Evolutionary conservation across 92 coral and sea anemone genomes (phyloP), one percentile per base, ranked within the genome.

Genomic region (Epizoanthus fatuus): DNA sequence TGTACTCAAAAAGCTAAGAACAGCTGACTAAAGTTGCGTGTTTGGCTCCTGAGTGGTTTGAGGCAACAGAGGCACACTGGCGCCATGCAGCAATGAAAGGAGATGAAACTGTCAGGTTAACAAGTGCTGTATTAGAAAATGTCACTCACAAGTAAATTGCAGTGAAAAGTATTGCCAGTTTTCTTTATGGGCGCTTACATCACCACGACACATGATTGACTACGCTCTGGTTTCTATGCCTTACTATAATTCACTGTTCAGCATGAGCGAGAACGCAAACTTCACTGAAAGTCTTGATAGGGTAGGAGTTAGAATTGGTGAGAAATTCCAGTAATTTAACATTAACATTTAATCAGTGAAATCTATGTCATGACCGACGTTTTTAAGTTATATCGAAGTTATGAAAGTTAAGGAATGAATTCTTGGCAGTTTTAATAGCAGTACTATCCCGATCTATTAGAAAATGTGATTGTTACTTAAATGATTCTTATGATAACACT

Each of bases 241-340:
- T 13, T 38, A 29, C 25, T 52, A 14, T 13, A 64, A 57, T 74
- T 55, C 65, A 17, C 2, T 56, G 38, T 57, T 55, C 9, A 14
- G 12, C 12, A 7, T 12, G 52, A 12, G 9, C 10, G 52, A 47
- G 52, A 17, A 5, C 53, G 38, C 9, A 7, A 45, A 25, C 66
- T 75, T 38, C 32, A 72, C 63, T 49, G 39, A 47, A 14, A 72
- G 35, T 1, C 10, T 75, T 75, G 9, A 12, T 75, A 52, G 80
- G 63, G 64, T 74, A 64, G 80, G 80, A 45, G 80, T 35, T 63
- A 75, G 53, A 75, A 55, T 75, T 15, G 63, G 80, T 16, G 47
- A 75, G n/a, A 19, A 52, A 54, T 20, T 75, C 66, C 29, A 38
- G 4, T 35, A 75, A 75, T 55, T 75, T 70, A 4, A 52, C 75